Evolutionary conservation across 2,888 invertebrate species (phyloP).

Genomic region (Lucinisca nassula): DNA sequence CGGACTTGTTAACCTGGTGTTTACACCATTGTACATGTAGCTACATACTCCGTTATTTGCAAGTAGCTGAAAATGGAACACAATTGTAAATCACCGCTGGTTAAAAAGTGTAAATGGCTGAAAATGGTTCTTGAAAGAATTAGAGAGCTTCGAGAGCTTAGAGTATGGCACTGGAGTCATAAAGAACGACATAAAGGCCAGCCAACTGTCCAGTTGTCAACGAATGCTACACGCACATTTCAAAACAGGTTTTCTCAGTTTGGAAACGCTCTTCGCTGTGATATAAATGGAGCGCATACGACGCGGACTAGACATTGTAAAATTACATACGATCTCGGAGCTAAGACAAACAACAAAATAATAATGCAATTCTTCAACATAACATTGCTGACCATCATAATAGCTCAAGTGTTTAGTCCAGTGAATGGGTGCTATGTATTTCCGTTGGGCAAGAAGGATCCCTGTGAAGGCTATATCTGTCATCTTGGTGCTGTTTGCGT

Average conservation of each 20-base stretch:
- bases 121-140: not conserved
- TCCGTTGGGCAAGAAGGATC: conserved; percentile 92
- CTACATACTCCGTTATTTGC: no score
- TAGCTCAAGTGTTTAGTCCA: conserved; percentile 24
- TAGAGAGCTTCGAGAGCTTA: not conserved
- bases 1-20: no score
- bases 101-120: not conserved
- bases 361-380: not conserved
- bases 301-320: not conserved
- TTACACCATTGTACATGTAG: no score
- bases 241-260: no score
- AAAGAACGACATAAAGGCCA: not conserved
- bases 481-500: conserved; percentile 92
- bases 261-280: no score
- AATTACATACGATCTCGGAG: not conserved
- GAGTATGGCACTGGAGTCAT: not conserved
- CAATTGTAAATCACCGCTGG: not conserved
- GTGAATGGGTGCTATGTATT: conserved; percentile 89
- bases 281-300: no score
- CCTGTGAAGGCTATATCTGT: conserved; percentile 92
- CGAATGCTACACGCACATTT: no score
- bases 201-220: no score
- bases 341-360: not conserved
- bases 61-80: not conserved
- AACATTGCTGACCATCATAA: not conserved